Base-by-base conservation (phyloP, 2,113 vertebrate species). In the Coptodon rendalli region DNA sequence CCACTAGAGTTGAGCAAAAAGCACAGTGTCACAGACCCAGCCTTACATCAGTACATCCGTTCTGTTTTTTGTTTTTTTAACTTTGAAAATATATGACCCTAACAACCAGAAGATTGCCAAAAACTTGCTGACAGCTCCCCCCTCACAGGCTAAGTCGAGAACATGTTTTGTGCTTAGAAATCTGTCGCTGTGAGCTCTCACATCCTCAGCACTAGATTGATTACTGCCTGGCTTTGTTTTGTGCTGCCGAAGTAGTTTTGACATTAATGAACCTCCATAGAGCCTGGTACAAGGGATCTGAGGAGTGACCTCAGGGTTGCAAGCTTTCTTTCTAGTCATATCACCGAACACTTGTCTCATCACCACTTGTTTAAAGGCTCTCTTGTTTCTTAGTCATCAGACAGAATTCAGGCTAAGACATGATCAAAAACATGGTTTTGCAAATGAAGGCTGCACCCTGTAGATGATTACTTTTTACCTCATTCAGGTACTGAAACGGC, bases 251-350 rank as follows among this genome's bases (percentile, higher is more conserved):
- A 29, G 66, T 79, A 10, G 16, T 54, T 87, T 80, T 92, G 78
- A 56, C 86, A 86, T 89, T 87, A 85, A 85, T 86, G 76, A 84
- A 86, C 54, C 38, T 87, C 53, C 24, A 36, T 79, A 82, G 11
- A 43, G 86, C 86, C 57, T 80, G 40, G 14, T 83, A 31, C 29
- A 29, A 68, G 63, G 16, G 14, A 90, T 86, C 48, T 66, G 82
- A 81, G 12, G 48, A 40, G 81, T 34, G 45, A 91, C 86, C 84
- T 85, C 12, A 1, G 16, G 86, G 79, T 59, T 73, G 54, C 57
- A 27, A 59, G 61, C 31, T 59, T 80, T 29, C 73, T 88, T 89
- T 87, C 57, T 84, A 68, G 79, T 91, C 68, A 54, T 52, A 78
- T 91, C 86, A 87, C 22, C 52, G 9, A 86, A 79, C 84, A 56